Percentiles rank a stretch among this genome's conserved stretches.
phyloP scores from a whole-genome alignment of 2,113 vertebrate species.

The Ahaetulla prasina region DNA sequence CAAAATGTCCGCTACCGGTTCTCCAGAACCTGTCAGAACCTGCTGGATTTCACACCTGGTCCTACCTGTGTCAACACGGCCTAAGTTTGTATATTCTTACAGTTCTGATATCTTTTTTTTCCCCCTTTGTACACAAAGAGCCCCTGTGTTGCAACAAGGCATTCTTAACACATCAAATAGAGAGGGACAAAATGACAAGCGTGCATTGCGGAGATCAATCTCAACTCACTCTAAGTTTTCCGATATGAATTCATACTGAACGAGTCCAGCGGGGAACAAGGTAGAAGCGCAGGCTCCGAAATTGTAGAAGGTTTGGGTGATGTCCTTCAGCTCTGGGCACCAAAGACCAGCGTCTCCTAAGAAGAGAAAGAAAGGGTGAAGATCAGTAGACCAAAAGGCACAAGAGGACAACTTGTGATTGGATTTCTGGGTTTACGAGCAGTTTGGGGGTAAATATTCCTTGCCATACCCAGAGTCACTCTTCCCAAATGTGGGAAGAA shows the following conservation, averaged over 20 bases:
- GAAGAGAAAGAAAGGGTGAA: neutral
- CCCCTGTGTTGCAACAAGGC: neutral
- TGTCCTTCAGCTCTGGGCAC: neutral
- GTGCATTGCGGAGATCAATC: neutral
- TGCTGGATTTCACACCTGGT: neutral
- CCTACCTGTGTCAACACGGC: neutral
- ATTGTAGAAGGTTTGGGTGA: constrained; percentile 9
- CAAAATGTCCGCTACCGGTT: too few species aligned
- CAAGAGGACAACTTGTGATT: neutral
- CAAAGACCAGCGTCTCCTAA: neutral
- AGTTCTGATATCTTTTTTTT: neutral
- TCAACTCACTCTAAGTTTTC: neutral
- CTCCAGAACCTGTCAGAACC: too few species aligned
- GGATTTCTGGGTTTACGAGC: neutral
- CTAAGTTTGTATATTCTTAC: neutral
- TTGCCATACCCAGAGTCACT: neutral
- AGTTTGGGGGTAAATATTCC: neutral
- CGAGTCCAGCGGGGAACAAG: constrained; percentile 3
- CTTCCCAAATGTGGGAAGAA: neutral
- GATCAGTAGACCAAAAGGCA: neutral
- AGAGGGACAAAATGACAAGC: neutral
- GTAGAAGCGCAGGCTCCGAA: neutral
- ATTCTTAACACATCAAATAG: neutral
- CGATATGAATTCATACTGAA: neutral
- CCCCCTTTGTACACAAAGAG: neutral